Evolutionary conservation across 2,113 vertebrate genomes (phyloP).

Genomic region (Arizona elegans): DNA sequence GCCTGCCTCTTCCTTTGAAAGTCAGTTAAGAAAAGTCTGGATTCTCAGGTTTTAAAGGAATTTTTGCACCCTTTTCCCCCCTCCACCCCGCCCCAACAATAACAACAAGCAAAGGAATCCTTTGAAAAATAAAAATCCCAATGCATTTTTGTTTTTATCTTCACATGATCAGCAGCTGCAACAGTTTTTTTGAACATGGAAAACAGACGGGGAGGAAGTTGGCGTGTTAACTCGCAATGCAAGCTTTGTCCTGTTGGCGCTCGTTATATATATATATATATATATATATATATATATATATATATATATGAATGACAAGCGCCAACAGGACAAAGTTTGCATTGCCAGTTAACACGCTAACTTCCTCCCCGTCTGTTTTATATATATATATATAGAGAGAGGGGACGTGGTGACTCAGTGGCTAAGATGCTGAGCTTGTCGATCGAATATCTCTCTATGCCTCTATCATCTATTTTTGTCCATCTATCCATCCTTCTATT

Average conservation of each 20-base stretch:
- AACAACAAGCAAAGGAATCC: not conserved
- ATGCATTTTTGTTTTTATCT: conserved; percentile 20
- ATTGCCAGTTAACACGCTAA: too few species aligned
- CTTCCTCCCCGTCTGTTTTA: too few species aligned
- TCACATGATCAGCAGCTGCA: conserved; percentile 24
- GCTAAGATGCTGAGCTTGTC: too few species aligned
- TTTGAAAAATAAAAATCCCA: conserved; percentile 40
- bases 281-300: not conserved
- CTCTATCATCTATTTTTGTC: too few species aligned
- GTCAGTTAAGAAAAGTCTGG: not conserved
- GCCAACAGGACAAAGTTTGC: too few species aligned
- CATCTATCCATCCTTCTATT: too few species aligned
- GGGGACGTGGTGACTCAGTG: too few species aligned
- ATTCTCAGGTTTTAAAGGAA: not conserved
- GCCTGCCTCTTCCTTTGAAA: not conserved
- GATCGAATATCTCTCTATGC: too few species aligned
- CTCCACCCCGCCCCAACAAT: not conserved
- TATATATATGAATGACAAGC: too few species aligned
- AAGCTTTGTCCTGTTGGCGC: conserved; percentile 12
- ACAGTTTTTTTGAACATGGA: conserved; percentile 47
- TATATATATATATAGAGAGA: too few species aligned
- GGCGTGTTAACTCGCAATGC: conserved; percentile 26
- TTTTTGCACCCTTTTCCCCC: conserved; percentile 5
- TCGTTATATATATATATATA: not conserved
- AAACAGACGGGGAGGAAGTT: conserved; percentile 38